phyloP scores from a whole-genome alignment of 2,113 vertebrate genomes.

The Vanacampus margaritifer region DNA sequence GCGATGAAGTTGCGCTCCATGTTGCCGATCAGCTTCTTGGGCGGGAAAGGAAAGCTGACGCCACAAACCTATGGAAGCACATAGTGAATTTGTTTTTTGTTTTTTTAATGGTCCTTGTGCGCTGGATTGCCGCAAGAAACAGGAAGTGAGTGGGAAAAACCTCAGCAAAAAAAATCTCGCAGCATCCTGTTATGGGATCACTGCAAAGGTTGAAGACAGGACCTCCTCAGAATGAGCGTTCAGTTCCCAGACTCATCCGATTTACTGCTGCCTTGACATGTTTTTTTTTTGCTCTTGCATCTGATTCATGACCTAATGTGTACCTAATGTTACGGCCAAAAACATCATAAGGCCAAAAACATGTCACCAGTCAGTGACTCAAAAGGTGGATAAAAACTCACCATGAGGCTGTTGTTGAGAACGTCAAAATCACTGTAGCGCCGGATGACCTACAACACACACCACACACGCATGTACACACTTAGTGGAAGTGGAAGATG shows the following conservation, averaged over 20 bases:
- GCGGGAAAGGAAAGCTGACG: slow-evolving; percentile 89
- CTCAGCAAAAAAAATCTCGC: slow-evolving; percentile 53
- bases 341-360: too few species aligned
- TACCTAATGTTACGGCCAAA: too few species aligned
- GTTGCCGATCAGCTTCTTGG: slow-evolving; percentile 95
- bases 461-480: slow-evolving; percentile 8
- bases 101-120: neutral
- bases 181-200: slow-evolving; percentile 40
- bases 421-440: slow-evolving; percentile 97
- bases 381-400: slow-evolving; percentile 63
- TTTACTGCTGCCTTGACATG: neutral
- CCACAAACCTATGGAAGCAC: slow-evolving; percentile 79
- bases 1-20: slow-evolving; percentile 98
- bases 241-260: neutral
- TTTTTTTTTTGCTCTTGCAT: neutral
- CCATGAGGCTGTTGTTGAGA: slow-evolving; percentile 91
- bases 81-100: neutral
- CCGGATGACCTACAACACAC: slow-evolving; percentile 84
- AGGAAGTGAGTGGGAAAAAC: slow-evolving; percentile 42
- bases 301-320: neutral
- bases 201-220: neutral
- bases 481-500: neutral
- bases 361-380: neutral
- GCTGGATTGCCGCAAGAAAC: neutral
- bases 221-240: neutral